A percentile compares a stretch with the other conserved stretches of the same genome.
Evolutionary conservation across 2,888 invertebrate genomes (phyloP).

Genomic region (Spialia ferax): DNA sequence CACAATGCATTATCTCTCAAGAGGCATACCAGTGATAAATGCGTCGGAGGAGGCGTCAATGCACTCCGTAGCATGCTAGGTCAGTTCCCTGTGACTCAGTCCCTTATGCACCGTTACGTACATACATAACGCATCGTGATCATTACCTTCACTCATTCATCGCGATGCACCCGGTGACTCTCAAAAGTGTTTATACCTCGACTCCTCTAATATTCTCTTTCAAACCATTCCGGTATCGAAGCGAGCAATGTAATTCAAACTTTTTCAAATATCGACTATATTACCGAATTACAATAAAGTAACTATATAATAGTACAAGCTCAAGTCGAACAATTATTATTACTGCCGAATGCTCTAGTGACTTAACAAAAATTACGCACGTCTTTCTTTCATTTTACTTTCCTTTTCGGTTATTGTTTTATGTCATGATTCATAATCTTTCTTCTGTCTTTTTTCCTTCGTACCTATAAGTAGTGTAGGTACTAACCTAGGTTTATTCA

Average conservation of each 20-base stretch:
- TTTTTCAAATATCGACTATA: neutral
- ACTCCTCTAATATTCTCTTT: constrained; percentile 38
- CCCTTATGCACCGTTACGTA: constrained; percentile 81
- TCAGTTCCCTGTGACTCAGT: constrained; percentile 85
- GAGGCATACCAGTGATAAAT: constrained; percentile 83
- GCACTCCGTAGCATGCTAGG: constrained; percentile 84
- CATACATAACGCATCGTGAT: constrained; percentile 73
- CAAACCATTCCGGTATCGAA: neutral
- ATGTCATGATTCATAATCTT: no score
- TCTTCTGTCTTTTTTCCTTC: no score
- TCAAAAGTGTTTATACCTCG: constrained; percentile 38
- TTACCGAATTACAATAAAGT: neutral
- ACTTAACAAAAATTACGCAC: constrained; percentile 71
- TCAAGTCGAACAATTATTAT: constrained; percentile 73
- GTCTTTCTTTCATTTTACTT: constrained; percentile 71
- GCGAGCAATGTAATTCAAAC: constrained; percentile 51
- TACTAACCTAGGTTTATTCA: no score
- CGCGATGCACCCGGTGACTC: constrained; percentile 30
- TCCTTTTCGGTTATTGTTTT: constrained; percentile 71
- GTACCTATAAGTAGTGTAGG: neutral
- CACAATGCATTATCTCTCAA: constrained; percentile 80
- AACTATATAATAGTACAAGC: constrained; percentile 48
- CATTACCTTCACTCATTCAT: constrained; percentile 57
- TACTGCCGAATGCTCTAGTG: constrained; percentile 78
- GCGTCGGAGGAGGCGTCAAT: constrained; percentile 79